phyloP scores from a whole-genome alignment of 2,113 vertebrate species.

The Eidolon helvum region DNA sequence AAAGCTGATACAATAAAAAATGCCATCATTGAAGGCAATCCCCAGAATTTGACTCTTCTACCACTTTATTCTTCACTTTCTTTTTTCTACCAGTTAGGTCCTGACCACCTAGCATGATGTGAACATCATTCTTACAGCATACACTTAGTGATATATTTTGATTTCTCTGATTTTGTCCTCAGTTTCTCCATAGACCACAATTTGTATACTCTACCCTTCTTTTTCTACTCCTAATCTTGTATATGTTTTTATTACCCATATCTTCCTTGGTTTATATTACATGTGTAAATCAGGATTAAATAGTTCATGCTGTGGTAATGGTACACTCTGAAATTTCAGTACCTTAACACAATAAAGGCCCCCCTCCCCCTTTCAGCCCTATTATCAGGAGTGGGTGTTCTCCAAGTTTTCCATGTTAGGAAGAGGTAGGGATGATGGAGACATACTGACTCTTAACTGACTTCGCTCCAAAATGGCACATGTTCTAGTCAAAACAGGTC shows the following conservation, averaged over 20 bases:
- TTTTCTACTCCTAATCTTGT: neutral
- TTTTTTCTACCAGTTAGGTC: neutral
- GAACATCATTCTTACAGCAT: neutral
- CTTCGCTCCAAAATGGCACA: neutral
- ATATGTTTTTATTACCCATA: neutral
- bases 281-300: neutral
- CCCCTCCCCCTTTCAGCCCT: neutral
- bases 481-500: neutral
- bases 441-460: neutral
- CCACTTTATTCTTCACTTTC: neutral
- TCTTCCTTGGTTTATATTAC: neutral
- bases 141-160: neutral
- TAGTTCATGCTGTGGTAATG: neutral
- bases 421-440: neutral
- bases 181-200: neutral
- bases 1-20: neutral
- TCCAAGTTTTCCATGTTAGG: neutral
- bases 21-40: neutral
- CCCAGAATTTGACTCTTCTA: neutral
- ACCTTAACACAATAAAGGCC: neutral
- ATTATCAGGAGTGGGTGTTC: neutral
- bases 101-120: neutral
- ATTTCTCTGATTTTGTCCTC: neutral
- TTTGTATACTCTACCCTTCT: neutral
- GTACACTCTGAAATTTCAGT: neutral